Conservation (phyloP, 2,888 invertebrate genomes). For the Liodrosophila aerea region DNA sequence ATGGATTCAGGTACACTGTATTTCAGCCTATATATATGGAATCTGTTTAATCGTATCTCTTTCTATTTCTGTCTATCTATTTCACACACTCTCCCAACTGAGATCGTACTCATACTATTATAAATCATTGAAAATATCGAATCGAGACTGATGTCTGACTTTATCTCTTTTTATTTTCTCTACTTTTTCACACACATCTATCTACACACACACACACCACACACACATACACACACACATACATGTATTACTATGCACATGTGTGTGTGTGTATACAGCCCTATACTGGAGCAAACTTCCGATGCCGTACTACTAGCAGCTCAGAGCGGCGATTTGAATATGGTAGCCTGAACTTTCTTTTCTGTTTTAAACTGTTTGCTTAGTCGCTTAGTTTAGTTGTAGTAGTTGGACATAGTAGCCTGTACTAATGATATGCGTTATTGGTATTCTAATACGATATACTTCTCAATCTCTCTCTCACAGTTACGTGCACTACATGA, state of each 20-base stretch:
- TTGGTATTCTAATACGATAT: neutral
- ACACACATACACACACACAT: constrained; percentile 30
- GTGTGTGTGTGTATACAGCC: constrained; percentile 85
- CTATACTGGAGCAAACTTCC: constrained; percentile 91
- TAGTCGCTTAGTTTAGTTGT: constrained; percentile 7
- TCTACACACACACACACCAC: constrained; percentile 36
- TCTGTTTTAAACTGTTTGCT: too few species aligned
- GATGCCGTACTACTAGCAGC: constrained; percentile 92
- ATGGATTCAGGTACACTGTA: constrained; percentile 79
- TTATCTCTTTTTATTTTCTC: constrained; percentile 52
- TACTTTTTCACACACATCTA: constrained; percentile 38
- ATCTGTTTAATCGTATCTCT: constrained; percentile 10
- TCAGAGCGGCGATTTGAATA: constrained; percentile 90
- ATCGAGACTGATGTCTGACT: constrained; percentile 59
- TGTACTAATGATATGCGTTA: too few species aligned
- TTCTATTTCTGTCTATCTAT: neutral
- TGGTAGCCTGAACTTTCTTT: constrained; percentile 83
- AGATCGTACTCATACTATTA: constrained; percentile 21
- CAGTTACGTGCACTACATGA: constrained; percentile 92
- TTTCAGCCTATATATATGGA: constrained; percentile 16
- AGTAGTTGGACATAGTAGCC: too few species aligned
- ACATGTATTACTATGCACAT: constrained; percentile 14
- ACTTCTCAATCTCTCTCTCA: neutral
- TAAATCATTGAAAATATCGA: constrained; percentile 16
- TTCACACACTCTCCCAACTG: constrained; percentile 14